phyloP scores from a whole-genome alignment of 2,888 invertebrate genomes.

The Endotricha flammealis region DNA sequence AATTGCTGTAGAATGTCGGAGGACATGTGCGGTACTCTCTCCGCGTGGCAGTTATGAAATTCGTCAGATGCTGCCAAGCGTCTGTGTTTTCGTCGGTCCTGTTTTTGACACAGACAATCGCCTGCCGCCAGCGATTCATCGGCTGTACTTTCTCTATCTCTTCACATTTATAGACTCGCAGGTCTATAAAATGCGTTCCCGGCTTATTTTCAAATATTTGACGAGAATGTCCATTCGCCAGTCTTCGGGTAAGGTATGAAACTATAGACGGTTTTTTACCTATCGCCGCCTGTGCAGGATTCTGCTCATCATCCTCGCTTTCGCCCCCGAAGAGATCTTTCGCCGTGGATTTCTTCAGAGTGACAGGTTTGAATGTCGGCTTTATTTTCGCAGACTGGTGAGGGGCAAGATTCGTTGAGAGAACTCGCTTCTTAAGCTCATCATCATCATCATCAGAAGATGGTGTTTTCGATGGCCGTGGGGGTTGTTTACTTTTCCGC shows the following conservation, averaged over 20 bases:
- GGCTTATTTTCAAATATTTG: slow-evolving; percentile 8
- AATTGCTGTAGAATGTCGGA: not conserved
- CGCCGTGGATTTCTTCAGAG: no score
- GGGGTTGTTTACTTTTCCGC: no score
- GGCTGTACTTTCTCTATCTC: slow-evolving; percentile 12
- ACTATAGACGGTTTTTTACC: not conserved
- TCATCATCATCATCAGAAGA: no score
- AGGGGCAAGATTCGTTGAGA: no score
- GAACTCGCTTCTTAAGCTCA: no score
- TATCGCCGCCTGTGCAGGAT: not conserved
- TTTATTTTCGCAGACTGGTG: no score
- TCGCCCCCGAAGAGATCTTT: slow-evolving; percentile 6
- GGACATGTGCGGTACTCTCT: not conserved
- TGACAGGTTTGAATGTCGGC: no score
- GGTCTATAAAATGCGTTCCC: slow-evolving; percentile 13
- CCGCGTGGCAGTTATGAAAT: not conserved
- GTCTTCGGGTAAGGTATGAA: not conserved
- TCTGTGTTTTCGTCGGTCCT: slow-evolving; percentile 7
- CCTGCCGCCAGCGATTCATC: slow-evolving; percentile 14
- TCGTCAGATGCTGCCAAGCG: slow-evolving; percentile 3
- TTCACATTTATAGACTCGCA: slow-evolving; percentile 14
- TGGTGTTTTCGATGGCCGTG: no score
- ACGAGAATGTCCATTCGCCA: slow-evolving; percentile 10
- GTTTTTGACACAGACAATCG: slow-evolving; percentile 12
- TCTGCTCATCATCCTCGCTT: slow-evolving; percentile 2